Evolutionary conservation across 2,888 invertebrate species (phyloP), one percentile per base, ranked within the genome.

Genomic region (Plutella xylostella): DNA sequence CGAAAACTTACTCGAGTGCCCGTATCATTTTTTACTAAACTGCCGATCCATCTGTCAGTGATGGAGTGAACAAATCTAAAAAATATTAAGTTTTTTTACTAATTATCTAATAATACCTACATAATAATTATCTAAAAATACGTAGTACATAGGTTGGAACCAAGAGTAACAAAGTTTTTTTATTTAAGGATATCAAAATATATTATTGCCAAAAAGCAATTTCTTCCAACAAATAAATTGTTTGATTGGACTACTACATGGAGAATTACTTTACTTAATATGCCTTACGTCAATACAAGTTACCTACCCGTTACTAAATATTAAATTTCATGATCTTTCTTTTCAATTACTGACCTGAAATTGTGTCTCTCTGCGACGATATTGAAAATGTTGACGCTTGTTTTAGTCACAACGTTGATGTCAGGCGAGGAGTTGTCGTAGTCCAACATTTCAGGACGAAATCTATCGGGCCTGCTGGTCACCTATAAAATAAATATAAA

Each of bases 31-130:
- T 15, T 53, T 4, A 59, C 55, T 28, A 58, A 70, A 17, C 55
- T 48, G 4, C 68, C 63, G 28, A 69, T 55, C 75, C 75, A 76
- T 51, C 65, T 53, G 30, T 74, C 74, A 0, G 61, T 55, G 15
- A 67, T 50, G 0, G 71, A 65, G 45, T 68, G 61, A 7, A 51
- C 51, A 12, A 60, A 72, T 9, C 76, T 77, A 56, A 5, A 61
- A 63, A 33, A 34, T 33, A 33, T n/a, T n/a, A n/a, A n/a, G n/a
- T n/a, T n/a, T n/a, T n/a, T n/a, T n/a, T n/a, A n/a, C n/a, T n/a
- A n/a, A n/a, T n/a, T n/a, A n/a, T n/a, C n/a, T n/a, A n/a, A n/a
- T n/a, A n/a, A n/a, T n/a, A n/a, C n/a, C n/a, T n/a, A n/a, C n/a
- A n/a, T n/a, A n/a, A n/a, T n/a, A n/a, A n/a, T n/a, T n/a, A n/a